Conservation (phyloP, 2,113 vertebrate species). For the Sciurus niger region DNA sequence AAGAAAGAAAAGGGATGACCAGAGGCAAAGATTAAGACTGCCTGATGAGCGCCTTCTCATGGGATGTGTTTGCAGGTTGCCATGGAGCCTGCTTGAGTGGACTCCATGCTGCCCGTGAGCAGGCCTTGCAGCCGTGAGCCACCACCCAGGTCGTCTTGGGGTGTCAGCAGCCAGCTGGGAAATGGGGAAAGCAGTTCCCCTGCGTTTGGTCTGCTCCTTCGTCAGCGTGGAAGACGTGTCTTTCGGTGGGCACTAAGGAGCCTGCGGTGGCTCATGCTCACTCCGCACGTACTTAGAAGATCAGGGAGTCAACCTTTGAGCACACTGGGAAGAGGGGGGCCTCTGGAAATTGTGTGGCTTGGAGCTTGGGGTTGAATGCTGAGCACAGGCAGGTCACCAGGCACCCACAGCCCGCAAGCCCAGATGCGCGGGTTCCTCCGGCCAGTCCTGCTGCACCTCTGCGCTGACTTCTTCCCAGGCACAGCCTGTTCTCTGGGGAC, state of each 20-base stretch:
- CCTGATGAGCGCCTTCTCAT: neutral
- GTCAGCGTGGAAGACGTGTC: neutral
- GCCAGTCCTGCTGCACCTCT: neutral
- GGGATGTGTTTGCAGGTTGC: neutral
- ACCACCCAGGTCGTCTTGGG: neutral
- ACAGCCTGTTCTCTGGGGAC: neutral
- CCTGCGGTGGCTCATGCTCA: too few relatives aligned
- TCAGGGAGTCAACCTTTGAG: neutral
- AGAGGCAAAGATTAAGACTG: neutral
- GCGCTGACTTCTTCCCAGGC: neutral
- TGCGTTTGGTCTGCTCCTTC: neutral
- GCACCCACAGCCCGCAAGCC: neutral
- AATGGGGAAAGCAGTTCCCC: neutral
- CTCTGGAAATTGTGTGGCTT: neutral
- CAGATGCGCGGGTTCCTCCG: neutral
- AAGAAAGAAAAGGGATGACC: neutral
- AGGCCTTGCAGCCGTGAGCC: rapidly evolving
- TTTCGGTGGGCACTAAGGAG: neutral
- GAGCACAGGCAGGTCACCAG: rapidly evolving
- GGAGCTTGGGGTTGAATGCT: neutral
- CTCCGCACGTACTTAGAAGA: neutral
- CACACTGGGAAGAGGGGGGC: neutral
- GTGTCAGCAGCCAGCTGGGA: neutral
- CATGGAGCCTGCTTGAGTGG: neutral
- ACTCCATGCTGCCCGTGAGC: too few relatives aligned